Evolutionary conservation across 2,888 invertebrate species (phyloP).

Genomic region (Thymelicus lineola): DNA sequence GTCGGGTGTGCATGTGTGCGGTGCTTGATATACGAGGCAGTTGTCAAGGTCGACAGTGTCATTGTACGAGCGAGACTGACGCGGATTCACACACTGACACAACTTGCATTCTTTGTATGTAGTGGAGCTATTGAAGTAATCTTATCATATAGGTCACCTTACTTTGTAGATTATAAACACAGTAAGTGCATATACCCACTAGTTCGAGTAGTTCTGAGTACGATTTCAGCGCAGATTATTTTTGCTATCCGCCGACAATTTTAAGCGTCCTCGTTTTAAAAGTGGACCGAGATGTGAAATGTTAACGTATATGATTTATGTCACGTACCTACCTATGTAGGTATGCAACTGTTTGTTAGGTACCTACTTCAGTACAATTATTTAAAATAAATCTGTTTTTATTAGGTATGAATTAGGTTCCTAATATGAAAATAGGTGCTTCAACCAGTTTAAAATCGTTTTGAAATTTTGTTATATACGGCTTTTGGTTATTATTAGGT

Average conservation of each 20-base stretch:
- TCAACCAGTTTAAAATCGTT: no score
- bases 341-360: no score
- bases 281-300: neutral
- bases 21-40: constrained; percentile 70
- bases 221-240: constrained; percentile 27
- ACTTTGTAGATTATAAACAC: constrained; percentile 76
- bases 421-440: no score
- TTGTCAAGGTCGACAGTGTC: constrained; percentile 84
- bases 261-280: constrained; percentile 7
- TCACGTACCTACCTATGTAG: neutral
- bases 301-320: neutral
- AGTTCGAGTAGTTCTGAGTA: constrained; percentile 12
- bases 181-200: constrained; percentile 52
- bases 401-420: no score
- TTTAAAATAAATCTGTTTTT: no score
- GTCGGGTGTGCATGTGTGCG: constrained; percentile 53
- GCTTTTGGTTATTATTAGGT: no score
- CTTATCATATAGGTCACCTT: constrained; percentile 85
- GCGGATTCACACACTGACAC: constrained; percentile 66
- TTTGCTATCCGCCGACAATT: constrained; percentile 5
- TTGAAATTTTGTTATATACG: no score
- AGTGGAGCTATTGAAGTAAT: constrained; percentile 76
- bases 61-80: constrained; percentile 77
- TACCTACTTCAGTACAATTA: no score
- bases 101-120: constrained; percentile 57